Evolutionary conservation across 2,113 vertebrate species (phyloP).

Genomic region (Catharus fuscescens): DNA sequence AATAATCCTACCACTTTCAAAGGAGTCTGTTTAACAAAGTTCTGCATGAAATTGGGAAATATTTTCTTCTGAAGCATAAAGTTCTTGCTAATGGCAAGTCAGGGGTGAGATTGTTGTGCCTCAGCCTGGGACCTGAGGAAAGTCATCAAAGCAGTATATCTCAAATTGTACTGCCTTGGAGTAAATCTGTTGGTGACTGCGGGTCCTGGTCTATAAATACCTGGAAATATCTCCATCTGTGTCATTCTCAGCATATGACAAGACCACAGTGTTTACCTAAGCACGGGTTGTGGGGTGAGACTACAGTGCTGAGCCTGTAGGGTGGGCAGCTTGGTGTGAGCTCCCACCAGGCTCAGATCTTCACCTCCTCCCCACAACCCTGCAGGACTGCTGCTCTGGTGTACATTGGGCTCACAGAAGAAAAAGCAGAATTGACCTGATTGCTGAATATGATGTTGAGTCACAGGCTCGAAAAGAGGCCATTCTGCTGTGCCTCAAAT

Average conservation of each 20-base stretch:
- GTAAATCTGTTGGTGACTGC: background rate
- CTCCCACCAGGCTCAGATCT: background rate
- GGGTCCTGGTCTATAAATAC: background rate
- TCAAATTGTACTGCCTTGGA: background rate
- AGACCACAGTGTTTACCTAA: background rate
- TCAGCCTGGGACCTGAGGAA: background rate
- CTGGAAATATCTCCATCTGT: background rate
- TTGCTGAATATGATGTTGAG: background rate
- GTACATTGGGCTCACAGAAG: background rate
- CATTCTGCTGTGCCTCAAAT: background rate
- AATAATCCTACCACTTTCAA: background rate
- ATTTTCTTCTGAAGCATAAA: background rate
- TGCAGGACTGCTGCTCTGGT: background rate
- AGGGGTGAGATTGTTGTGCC: background rate
- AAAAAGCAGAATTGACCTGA: background rate
- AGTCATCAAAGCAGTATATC: rapidly evolving
- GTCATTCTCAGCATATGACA: background rate
- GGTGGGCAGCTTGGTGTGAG: background rate
- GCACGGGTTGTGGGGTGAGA: background rate
- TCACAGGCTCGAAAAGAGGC: background rate
- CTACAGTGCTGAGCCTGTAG: background rate
- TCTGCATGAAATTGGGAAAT: background rate
- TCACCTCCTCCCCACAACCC: rapidly evolving
- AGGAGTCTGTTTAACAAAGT: background rate
- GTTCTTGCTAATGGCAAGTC: background rate